Evolutionary conservation across 2,113 vertebrate genomes (phyloP).

Genomic region (Leptocoma aspasia): DNA sequence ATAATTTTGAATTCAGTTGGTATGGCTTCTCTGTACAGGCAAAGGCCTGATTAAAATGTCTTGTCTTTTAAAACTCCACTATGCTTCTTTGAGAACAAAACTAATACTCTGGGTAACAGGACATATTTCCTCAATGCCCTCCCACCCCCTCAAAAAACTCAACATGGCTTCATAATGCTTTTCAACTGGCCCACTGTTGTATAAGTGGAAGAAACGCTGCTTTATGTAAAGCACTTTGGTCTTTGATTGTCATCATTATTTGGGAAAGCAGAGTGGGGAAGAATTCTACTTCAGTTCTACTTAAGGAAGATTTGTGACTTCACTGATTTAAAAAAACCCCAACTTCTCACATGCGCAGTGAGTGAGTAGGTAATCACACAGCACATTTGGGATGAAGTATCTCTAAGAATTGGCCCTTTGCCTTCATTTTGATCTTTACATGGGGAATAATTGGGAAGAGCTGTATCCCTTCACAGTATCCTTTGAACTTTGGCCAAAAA

Average conservation of each 20-base stretch:
- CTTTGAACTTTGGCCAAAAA: slow-evolving; percentile 57
- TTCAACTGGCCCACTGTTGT: neutral
- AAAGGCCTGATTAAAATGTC: neutral
- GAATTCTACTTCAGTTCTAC: neutral
- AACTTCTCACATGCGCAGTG: neutral
- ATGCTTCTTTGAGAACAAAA: neutral
- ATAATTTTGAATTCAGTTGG: neutral
- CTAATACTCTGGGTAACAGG: neutral
- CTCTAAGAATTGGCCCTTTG: slow-evolving; percentile 37
- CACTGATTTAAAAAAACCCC: neutral
- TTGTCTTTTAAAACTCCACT: neutral
- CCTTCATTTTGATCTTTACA: slow-evolving; percentile 49
- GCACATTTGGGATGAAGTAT: slow-evolving; percentile 18
- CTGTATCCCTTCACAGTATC: slow-evolving; percentile 23
- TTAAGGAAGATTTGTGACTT: neutral
- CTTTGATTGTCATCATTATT: neutral
- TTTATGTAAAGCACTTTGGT: neutral
- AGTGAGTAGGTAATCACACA: neutral
- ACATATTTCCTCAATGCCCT: neutral
- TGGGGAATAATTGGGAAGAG: slow-evolving; percentile 38
- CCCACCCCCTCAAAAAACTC: neutral
- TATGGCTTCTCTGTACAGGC: neutral
- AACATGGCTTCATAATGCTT: neutral
- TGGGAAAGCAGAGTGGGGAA: neutral
- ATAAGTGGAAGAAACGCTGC: neutral